Percentiles rank a stretch among this genome's conserved stretches.
These are phyloP conservation scores for Drosophila koepferae DNA, from an alignment of 2,888 invertebrate genomes.

Conservation along the genomic window DNA sequence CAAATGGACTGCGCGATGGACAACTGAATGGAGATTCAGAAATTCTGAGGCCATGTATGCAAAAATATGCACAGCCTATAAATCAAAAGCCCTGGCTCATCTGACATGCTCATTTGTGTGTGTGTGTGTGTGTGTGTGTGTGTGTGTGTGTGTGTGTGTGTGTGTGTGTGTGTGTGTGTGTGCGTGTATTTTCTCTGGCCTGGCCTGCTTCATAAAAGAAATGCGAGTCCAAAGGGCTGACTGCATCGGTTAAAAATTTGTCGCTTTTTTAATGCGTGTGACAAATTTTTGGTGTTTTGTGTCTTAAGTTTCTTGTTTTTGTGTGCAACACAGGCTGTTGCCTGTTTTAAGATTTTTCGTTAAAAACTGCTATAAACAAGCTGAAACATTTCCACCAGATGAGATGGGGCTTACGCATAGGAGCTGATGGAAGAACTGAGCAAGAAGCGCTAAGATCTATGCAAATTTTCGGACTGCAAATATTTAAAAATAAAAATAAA, in stretches of 20 bases:
- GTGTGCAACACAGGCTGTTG: conserved; percentile 15
- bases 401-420: too few relatives aligned
- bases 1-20: conserved; percentile 34
- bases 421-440: not conserved
- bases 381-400: not conserved
- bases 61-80: conserved; percentile 67
- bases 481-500: too few relatives aligned
- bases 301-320: not conserved
- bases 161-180: conserved; percentile 1
- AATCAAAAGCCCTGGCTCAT: conserved; percentile 64
- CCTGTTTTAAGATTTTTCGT: conserved; percentile 19
- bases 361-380: conserved; percentile 19
- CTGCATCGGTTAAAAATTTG: conserved; percentile 47
- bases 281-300: conserved; percentile 41
- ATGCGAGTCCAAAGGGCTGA: conserved; percentile 24
- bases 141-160: not conserved
- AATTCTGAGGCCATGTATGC: conserved; percentile 27
- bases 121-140: not conserved
- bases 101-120: conserved; percentile 56
- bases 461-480: too few relatives aligned
- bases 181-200: not conserved
- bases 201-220: not conserved
- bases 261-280: conserved; percentile 39
- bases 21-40: conserved; percentile 19
- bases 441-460: not conserved